Percentiles rank a stretch among this genome's conserved stretches.
phyloP scores from a whole-genome alignment of 1,140 invertebrate species.

The Rhynchophorus ferrugineus region DNA sequence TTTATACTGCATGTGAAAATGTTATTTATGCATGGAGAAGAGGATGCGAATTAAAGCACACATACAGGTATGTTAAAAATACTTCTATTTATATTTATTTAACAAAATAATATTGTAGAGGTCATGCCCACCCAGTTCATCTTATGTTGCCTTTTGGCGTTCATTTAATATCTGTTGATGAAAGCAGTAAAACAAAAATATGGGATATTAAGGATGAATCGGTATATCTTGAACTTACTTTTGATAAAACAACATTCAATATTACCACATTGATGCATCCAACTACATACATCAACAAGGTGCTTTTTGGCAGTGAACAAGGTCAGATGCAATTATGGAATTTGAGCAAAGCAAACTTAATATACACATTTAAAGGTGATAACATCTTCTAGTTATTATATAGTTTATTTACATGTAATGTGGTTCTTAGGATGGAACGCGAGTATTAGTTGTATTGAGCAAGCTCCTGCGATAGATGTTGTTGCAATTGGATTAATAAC shows the following conservation, averaged over 20 bases:
- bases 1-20: slow-evolving; percentile 76
- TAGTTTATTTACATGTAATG: background rate
- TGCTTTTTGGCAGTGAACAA: slow-evolving; percentile 85
- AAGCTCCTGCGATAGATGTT: slow-evolving; percentile 84
- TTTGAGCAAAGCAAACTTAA: slow-evolving; percentile 66
- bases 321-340: slow-evolving; percentile 89
- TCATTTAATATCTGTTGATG: slow-evolving; percentile 81
- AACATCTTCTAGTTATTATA: background rate
- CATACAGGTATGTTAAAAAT: slow-evolving; percentile 53
- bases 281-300: slow-evolving; percentile 88
- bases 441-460: slow-evolving; percentile 64
- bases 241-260: slow-evolving; percentile 63
- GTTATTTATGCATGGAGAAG: slow-evolving; percentile 80
- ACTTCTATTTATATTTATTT: too few species aligned
- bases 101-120: slow-evolving; percentile 33
- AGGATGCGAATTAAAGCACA: slow-evolving; percentile 78
- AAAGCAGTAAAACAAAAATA: slow-evolving; percentile 65
- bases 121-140: slow-evolving; percentile 66
- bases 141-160: slow-evolving; percentile 79
- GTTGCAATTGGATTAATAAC: slow-evolving; percentile 76
- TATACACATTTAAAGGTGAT: slow-evolving; percentile 69
- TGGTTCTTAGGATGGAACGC: slow-evolving; percentile 49
- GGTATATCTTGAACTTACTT: slow-evolving; percentile 59
- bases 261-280: slow-evolving; percentile 81
- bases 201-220: slow-evolving; percentile 77